These are phyloP conservation scores for Anadara kagoshimensis DNA, from an alignment of 1,140 invertebrate species.

Conservation along the genomic window DNA sequence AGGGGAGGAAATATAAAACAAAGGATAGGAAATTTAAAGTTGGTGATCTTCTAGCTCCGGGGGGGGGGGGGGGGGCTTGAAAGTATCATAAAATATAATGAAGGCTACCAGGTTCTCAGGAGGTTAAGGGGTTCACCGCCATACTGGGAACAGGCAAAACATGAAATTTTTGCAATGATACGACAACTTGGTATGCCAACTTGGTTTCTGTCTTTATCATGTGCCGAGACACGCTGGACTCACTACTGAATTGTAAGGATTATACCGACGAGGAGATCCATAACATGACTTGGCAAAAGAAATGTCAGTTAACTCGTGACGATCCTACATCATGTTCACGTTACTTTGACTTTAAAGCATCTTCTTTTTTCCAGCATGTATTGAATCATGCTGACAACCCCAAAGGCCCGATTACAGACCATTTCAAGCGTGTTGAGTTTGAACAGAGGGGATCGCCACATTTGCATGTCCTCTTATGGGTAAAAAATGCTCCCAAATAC, in stretches of 20 bases:
- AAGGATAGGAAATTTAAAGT: conserved; percentile 35
- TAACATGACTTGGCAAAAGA: conserved; percentile 18
- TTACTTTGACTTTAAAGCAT: conserved; percentile 16
- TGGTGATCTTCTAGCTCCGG: conserved; percentile 10
- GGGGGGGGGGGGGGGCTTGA: not conserved
- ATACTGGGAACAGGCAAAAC: not conserved
- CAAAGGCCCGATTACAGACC: conserved; percentile 32
- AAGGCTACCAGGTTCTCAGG: conserved; percentile 46
- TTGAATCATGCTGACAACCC: conserved; percentile 3
- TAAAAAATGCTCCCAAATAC: conserved; percentile 61
- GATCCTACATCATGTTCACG: conserved; percentile 25
- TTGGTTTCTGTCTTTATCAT: not conserved
- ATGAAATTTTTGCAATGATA: conserved; percentile 10
- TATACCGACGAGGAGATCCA: not conserved
- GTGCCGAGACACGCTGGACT: not conserved
- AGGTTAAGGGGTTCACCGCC: conserved; percentile 19
- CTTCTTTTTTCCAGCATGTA: conserved; percentile 20
- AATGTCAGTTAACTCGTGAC: conserved; percentile 13
- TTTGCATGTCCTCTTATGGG: conserved; percentile 45
- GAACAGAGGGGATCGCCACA: conserved; percentile 34
- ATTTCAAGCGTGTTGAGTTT: conserved; percentile 34
- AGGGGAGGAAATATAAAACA: conserved; percentile 30
- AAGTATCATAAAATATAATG: conserved; percentile 41
- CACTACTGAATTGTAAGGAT: not conserved
- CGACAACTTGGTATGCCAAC: conserved; percentile 2